Percentiles rank a stretch among this genome's conserved stretches.
Conservation (phyloP, 2,888 invertebrate genomes). For the Pimpla rufipes region DNA sequence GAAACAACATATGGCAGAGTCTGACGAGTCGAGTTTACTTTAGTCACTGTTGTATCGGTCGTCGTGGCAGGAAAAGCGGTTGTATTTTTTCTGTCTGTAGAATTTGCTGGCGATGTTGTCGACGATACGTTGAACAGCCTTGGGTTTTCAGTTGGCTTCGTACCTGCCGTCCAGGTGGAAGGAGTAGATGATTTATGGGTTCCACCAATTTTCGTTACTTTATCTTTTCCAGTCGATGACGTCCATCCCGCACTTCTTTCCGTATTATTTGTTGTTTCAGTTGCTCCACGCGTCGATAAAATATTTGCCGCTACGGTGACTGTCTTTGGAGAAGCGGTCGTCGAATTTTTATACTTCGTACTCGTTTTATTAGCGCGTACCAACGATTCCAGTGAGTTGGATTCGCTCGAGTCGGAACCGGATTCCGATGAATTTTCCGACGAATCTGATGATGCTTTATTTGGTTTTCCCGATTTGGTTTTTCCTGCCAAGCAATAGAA, state of each 20-base stretch:
- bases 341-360: not conserved
- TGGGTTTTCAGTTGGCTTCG: not conserved
- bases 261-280: conserved; percentile 55
- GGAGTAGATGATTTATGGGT: conserved; percentile 27
- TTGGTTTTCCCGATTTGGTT: not conserved
- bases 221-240: conserved; percentile 45
- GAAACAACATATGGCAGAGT: not conserved
- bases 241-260: conserved; percentile 17
- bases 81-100: not conserved
- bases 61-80: not conserved
- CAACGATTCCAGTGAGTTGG: not conserved
- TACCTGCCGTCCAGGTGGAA: not conserved
- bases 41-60: not conserved
- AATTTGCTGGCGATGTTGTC: not conserved
- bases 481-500: not conserved
- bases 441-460: not conserved
- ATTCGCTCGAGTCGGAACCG: not conserved
- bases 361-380: not conserved
- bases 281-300: conserved; percentile 34
- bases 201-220: conserved; percentile 42
- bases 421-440: not conserved
- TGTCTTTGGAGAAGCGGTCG: conserved; percentile 14
- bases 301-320: conserved; percentile 9
- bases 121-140: not conserved
- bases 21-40: not conserved